Evolutionary conservation across 2,797 vertebrate genomes (phyloP), one percentile per base, ranked within the genome.

Genomic region (Merluccius polli): DNA sequence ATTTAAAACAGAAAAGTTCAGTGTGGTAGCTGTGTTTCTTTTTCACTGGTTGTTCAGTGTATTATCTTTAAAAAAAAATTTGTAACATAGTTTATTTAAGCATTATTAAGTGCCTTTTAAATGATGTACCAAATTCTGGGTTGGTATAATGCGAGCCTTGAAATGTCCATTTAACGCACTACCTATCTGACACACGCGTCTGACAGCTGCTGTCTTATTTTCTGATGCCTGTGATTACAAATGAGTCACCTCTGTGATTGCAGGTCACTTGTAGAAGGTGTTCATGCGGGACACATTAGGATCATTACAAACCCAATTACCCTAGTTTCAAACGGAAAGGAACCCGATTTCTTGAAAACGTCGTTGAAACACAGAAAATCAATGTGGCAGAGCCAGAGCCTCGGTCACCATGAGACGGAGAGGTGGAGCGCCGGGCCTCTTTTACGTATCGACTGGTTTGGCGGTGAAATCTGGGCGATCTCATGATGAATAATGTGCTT

Each of bases 261-360:
- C 52, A 72, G 70, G 10, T 35, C 27, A 31, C 32, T 15, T 52
- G 27, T 0, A 52, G 32, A 16, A 69, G 11, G 48, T 71, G 24
- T 67, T 65, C 73, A 12, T 18, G 10, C 6, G 63, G 48, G n/a
- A 18, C 30, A 33, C 69, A 63, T 74, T 36, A 29, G 30, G 31
- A 24, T 48, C 76, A 67, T 73, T 33, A 41, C 65, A 67, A 33
- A 59, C 67, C 21, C 9, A 74, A 69, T 77, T 71, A 52, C 63
- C 74, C 35, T 48, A 10, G 24, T 30, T 73, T 32, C 38, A 59
- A 63, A 9, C 29, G 24, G 41, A 27, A 11, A 75, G 36, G 72
- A 71, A 69, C 18, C 7, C 10, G 21, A 48, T 75, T 70, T 48
- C 0, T 5, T 4, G 24, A 41, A 72, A 63, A 9, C 5, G 74